Base-by-base conservation (phyloP, 2,888 invertebrate species). In the Ectemnius lituratus region DNA sequence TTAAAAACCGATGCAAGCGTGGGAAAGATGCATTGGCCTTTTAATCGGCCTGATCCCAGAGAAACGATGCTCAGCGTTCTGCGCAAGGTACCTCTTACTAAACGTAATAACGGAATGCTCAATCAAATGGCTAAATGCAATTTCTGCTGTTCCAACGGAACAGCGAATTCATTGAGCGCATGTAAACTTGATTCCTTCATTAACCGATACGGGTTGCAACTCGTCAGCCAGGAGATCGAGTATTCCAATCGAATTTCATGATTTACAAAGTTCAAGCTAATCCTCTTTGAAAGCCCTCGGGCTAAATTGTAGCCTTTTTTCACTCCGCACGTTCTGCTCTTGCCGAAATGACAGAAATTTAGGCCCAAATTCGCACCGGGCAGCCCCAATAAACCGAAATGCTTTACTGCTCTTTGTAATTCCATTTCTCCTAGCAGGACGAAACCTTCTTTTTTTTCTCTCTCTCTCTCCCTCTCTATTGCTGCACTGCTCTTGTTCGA, bases 81-180 rank as follows among this genome's bases (percentile, higher is more conserved):
- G 16, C 13, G 13, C 16, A 64, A 58, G 47, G 62, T 49, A 27
- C 62, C 6, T n/a, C 27, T n/a, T 27, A 11, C 18, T 6, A 8
- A 57, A 20, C 13, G 16, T n/a, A 18, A 18, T 27, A 45, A 62
- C 58, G 47, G 52, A 67, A 47, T 23, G 61, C 46, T 27, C 45
- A 18, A 59, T 16, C 52, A 27, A 14, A 18, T 20, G 62, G 62
- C 20, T 27, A 59, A 68, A 47, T 52, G 23, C 49, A 28, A 61
- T 72, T 77, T 67, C 63, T 60, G 64, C 18, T 11, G 58, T 37
- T 56, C 69, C 47, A 63, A 63, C 70, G 77, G 62, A 75, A 67
- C 71, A 14, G 69, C 52, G 72, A 71, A 82, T 82, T 76, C 81
- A 69, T 82, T 82, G 82, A 82, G 80, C 82, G 74, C 80, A 68